Percentiles rank a stretch among this genome's conserved stretches.
Evolutionary conservation across 2,797 vertebrate species (phyloP).

Genomic region (Novumbra hubbsi): DNA sequence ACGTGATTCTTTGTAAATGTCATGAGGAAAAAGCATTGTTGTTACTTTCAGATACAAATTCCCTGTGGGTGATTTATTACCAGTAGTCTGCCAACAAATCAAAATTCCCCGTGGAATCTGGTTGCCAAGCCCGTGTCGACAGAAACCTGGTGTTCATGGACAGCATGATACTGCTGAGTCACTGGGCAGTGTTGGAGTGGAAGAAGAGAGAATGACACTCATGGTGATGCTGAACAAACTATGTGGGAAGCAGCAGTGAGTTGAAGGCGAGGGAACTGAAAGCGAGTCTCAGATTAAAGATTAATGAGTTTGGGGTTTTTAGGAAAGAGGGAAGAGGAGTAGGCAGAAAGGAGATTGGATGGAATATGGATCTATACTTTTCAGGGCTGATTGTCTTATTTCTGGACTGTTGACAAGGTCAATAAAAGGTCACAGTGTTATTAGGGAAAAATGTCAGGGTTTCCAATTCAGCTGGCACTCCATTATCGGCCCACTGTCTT

Average conservation of each 20-base stretch:
- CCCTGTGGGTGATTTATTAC: no score
- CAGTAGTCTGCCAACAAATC: no score
- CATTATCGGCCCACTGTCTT: neutral
- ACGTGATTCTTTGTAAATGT: no score
- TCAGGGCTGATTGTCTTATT: neutral
- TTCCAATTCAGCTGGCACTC: neutral
- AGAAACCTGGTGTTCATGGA: neutral
- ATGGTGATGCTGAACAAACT: conserved; percentile 7
- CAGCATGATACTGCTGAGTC: neutral
- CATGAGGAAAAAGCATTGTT: no score
- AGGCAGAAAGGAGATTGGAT: neutral
- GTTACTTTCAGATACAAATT: no score
- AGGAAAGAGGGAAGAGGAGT: neutral
- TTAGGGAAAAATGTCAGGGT: neutral
- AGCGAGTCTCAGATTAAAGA: conserved; percentile 34
- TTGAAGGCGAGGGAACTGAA: neutral
- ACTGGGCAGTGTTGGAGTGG: neutral
- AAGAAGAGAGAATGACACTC: neutral
- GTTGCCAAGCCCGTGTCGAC: no score
- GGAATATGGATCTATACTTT: neutral
- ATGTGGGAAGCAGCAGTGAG: conserved; percentile 15
- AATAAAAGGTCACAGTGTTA: neutral
- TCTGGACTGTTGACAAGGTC: neutral
- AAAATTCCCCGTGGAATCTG: no score
- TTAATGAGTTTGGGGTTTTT: conserved; percentile 22